Conservation (phyloP, 1,140 invertebrate genomes). For the Aphis gossypii region DNA sequence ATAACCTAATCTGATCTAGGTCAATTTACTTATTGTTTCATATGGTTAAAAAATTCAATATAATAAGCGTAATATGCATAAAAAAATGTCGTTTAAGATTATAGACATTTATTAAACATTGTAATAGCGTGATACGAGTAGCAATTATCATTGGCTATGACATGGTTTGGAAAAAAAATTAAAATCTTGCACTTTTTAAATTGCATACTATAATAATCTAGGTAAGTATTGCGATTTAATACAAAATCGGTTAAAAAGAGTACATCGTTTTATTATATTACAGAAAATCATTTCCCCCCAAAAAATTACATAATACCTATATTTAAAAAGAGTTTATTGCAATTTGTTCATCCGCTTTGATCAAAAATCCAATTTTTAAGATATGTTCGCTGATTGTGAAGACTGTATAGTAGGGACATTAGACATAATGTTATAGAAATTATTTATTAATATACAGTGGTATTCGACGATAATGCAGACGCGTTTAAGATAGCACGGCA, state of each 20-base stretch:
- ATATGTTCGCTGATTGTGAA: not conserved
- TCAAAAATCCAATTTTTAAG: not conserved
- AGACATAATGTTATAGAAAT: not conserved
- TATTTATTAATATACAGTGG: not conserved
- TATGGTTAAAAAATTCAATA: not conserved
- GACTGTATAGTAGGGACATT: not conserved
- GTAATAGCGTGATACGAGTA: not conserved
- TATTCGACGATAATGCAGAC: not conserved
- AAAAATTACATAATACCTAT: not conserved
- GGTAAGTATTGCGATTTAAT: not conserved
- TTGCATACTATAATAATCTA: not conserved
- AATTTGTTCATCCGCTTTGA: not conserved
- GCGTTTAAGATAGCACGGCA: not conserved
- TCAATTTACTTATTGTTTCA: not conserved
- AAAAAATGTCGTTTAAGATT: not conserved
- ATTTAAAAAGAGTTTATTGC: not conserved
- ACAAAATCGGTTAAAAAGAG: not conserved
- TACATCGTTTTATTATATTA: not conserved
- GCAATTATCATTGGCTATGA: not conserved
- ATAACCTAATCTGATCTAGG: slow-evolving; percentile 10
- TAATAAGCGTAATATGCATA: not conserved
- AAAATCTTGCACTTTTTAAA: not conserved
- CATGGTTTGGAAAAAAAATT: not conserved
- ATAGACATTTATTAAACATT: not conserved
- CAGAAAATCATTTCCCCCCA: not conserved